Base-by-base conservation (phyloP, 2,888 invertebrate genomes). In the Pantelozetes paolii region DNA sequence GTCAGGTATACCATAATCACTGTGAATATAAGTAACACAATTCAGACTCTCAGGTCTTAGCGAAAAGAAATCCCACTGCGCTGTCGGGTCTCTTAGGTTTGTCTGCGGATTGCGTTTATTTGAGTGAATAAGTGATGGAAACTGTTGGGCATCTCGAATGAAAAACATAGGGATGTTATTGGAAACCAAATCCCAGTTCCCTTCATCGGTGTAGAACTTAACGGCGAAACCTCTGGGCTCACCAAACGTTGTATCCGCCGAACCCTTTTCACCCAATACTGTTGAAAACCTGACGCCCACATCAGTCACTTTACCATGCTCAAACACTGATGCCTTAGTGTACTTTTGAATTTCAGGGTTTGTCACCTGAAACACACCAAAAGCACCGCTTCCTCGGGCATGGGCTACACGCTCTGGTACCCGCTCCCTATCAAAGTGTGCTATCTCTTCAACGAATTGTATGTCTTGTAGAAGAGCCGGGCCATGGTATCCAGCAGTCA, bases 391-490 rank as follows among this genome's bases (percentile, higher is more conserved):
- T 77, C 96, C 97, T 83, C 97, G 97, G 0, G 97, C 96, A 82
- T 95, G 95, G 0, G 94, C 95, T 0, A 96, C 95, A 79, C 96
- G 87, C 82, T 97, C 96, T 0, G 97, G 96, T 79, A 97, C 96
- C 74, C 96, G 87, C 82, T 97, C 97, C 50, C 94, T 86, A 79
- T 84, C 83, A 78, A 86, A 86, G 77, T 85, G 85, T 8, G 84
- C 83, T 83, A 85, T 84, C 78, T 85, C 85, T 80, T 85, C 85
- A 75, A 83, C 80, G 77, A 81, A 85, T 76, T 88, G 87, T 73
- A 88, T 87, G 84, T 97, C 97, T 83, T 95, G 92, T 15, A 96
- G 82, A 0, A 97, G 86, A 54, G 90, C 84, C 0, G 96, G 96
- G 32, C 97, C 95, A 75, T 89, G 86, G 15, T 89, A 88, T 0